These are phyloP conservation scores for Notothenia coriiceps DNA, from an alignment of 2,113 vertebrate genomes.

Conservation along the genomic window DNA sequence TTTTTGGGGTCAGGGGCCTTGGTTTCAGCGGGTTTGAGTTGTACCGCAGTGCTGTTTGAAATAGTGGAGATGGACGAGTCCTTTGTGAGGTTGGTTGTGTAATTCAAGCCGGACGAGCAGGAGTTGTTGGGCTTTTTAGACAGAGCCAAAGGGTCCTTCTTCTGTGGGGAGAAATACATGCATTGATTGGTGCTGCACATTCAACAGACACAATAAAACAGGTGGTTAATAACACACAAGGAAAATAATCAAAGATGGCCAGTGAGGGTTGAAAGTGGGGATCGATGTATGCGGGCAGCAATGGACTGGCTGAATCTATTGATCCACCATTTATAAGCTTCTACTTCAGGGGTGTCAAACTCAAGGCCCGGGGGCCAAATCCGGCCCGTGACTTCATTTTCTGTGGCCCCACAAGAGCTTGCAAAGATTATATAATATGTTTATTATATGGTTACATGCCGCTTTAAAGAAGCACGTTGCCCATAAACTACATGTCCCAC, in stretches of 20 bases:
- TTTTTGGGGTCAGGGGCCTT: slow-evolving; percentile 94
- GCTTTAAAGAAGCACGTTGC: no score
- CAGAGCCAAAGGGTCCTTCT: slow-evolving; percentile 91
- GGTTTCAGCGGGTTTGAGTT: slow-evolving; percentile 87
- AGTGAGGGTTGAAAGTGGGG: background rate
- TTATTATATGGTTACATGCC: no score
- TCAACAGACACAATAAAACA: background rate
- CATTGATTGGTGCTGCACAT: slow-evolving; percentile 5
- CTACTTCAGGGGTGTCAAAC: background rate
- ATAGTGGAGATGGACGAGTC: slow-evolving; percentile 90
- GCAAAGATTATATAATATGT: no score
- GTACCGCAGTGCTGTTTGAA: slow-evolving; percentile 87
- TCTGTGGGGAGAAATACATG: slow-evolving; percentile 81
- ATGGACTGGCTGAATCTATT: slow-evolving; percentile 34
- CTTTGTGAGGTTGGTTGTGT: slow-evolving; percentile 92
- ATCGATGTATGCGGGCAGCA: slow-evolving; percentile 25
- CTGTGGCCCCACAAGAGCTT: no score
- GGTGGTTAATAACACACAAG: background rate
- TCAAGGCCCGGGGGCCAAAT: no score
- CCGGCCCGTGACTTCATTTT: no score
- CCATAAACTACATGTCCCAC: no score
- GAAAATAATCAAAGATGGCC: background rate
- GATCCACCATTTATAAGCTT: slow-evolving; percentile 14
- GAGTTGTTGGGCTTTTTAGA: slow-evolving; percentile 92
- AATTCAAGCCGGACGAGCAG: slow-evolving; percentile 88